phyloP scores from a whole-genome alignment of 2,113 vertebrate genomes.

The Brachyistius frenatus region DNA sequence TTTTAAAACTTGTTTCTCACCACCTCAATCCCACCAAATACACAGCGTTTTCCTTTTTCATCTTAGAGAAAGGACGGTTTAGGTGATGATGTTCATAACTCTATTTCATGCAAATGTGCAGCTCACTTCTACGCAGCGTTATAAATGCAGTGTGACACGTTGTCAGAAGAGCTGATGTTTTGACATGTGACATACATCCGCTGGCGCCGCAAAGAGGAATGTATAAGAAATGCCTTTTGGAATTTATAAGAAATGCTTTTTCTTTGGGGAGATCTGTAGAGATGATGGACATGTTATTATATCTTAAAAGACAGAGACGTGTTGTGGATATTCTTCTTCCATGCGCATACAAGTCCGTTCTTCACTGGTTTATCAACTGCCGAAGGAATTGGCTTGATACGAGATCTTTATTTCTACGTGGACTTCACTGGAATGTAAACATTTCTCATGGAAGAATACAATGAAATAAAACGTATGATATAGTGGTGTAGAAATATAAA shows the following conservation, averaged over 20 bases:
- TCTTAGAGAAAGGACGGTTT: constrained; percentile 21
- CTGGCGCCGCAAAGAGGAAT: constrained; percentile 8
- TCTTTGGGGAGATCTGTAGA: constrained; percentile 22
- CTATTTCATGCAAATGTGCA: constrained; percentile 9
- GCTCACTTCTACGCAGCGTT: neutral
- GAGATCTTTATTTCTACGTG: constrained; percentile 14
- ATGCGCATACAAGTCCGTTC: constrained; percentile 9
- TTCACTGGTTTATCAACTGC: constrained; percentile 11
- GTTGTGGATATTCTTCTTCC: neutral
- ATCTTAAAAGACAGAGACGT: constrained; percentile 34
- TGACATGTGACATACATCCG: constrained; percentile 20
- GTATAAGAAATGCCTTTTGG: constrained; percentile 8
- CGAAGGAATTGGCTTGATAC: neutral
- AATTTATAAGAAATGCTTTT: neutral
- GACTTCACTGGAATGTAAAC: constrained; percentile 6
- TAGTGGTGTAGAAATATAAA: too few relatives aligned
- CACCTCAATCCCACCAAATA: constrained; percentile 15
- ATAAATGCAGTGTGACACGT: constrained; percentile 3
- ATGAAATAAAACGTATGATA: too few relatives aligned
- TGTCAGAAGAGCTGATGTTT: constrained; percentile 34
- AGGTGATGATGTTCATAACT: constrained; percentile 38
- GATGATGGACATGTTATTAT: constrained; percentile 46
- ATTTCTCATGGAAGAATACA: neutral
- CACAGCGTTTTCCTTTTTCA: constrained; percentile 36
- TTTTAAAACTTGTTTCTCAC: constrained; percentile 25